Evolutionary conservation across 2,888 invertebrate species (phyloP).

Genomic region (Didymodactylos carnosus): DNA sequence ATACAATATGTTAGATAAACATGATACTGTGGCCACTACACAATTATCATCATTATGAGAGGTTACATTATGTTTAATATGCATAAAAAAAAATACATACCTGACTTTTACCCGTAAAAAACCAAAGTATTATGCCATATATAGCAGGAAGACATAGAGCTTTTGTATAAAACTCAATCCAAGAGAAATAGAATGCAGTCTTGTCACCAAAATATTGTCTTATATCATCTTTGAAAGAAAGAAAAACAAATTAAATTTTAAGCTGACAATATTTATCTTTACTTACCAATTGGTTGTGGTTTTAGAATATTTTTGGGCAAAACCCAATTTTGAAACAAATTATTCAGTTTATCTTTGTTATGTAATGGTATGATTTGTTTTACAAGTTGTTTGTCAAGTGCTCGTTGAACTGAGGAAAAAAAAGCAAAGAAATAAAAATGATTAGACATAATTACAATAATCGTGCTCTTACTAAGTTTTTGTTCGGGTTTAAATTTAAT

Average conservation of each 20-base stretch:
- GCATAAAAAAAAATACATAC: constrained; percentile 9
- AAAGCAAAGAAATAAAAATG: neutral
- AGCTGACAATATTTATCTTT: too few species aligned
- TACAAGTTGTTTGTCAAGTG: neutral
- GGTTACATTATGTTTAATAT: too few species aligned
- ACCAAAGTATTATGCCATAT: constrained; percentile 61
- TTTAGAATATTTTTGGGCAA: constrained; percentile 50
- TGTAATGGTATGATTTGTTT: constrained; percentile 62
- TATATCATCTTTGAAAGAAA: constrained; percentile 26
- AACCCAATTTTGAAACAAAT: constrained; percentile 56
- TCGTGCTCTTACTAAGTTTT: constrained; percentile 11
- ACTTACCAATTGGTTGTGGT: constrained; percentile 54
- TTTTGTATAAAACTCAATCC: constrained; percentile 77
- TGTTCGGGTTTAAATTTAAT: neutral
- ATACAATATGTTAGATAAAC: neutral
- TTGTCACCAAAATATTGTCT: constrained; percentile 77
- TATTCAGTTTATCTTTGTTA: constrained; percentile 54
- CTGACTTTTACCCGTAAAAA: constrained; percentile 21
- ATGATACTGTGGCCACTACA: neutral
- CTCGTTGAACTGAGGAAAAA: neutral
- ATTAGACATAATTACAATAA: too few species aligned
- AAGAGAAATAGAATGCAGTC: constrained; percentile 91
- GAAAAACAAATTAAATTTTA: too few species aligned
- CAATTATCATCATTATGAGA: too few species aligned
- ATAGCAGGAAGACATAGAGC: constrained; percentile 72